phyloP scores from a whole-genome alignment of 2,113 vertebrate genomes.

The Aegotheles bennettii region DNA sequence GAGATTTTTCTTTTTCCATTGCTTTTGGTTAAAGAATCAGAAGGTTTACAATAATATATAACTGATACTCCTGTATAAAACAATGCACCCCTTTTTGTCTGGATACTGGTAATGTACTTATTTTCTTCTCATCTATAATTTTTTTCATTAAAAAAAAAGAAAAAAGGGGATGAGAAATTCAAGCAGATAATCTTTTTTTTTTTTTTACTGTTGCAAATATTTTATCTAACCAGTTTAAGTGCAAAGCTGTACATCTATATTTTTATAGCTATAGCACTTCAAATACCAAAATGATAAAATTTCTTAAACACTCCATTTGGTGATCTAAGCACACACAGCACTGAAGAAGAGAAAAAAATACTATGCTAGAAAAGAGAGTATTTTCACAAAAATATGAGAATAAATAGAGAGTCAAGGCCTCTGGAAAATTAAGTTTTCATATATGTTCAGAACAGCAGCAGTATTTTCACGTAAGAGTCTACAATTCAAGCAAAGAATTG shows the following conservation, averaged over 20 bases:
- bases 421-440: not conserved
- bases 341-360: not conserved
- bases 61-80: not conserved
- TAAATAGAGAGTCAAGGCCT: not conserved
- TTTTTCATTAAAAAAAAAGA: not conserved
- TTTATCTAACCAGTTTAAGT: not conserved
- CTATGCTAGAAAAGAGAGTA: not conserved
- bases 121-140: not conserved
- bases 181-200: not conserved
- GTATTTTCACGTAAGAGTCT: not conserved
- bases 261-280: not conserved
- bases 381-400: not conserved
- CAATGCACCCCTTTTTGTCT: not conserved
- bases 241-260: not conserved
- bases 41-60: not conserved
- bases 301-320: not conserved
- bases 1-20: not conserved
- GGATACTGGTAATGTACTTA: not conserved
- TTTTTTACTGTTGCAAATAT: not conserved
- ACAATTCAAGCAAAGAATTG: not conserved
- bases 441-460: not conserved
- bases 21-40: not conserved
- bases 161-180: fast-evolving
- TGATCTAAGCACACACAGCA: not conserved
- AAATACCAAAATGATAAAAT: not conserved